Evolutionary conservation across 2,113 vertebrate species (phyloP).

Genomic region (Nothobranchius kuhntae): DNA sequence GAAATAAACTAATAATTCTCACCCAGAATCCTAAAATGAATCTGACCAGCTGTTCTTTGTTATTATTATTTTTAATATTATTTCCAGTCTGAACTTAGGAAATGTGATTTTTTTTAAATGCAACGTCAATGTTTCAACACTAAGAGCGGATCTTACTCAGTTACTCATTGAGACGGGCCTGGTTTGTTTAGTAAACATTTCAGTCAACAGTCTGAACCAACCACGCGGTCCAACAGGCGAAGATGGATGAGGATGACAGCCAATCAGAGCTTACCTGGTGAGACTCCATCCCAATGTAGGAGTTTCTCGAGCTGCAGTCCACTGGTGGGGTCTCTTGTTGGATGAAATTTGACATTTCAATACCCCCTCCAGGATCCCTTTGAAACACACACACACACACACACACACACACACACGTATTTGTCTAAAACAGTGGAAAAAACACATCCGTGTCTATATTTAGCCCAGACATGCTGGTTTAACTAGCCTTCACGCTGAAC

Average conservation of each 20-base stretch:
- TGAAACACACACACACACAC: slow-evolving; percentile 11
- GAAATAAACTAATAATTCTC: too few species aligned
- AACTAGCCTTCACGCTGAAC: slow-evolving; percentile 48
- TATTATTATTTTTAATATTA: too few species aligned
- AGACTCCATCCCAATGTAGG: slow-evolving; percentile 91
- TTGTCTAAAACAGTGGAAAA: too few species aligned
- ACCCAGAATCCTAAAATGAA: too few species aligned
- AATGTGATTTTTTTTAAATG: too few species aligned
- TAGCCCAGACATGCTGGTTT: slow-evolving; percentile 58
- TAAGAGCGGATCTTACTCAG: too few species aligned
- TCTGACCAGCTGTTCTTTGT: too few species aligned
- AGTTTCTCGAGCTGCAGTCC: slow-evolving; percentile 98
- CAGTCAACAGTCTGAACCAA: neutral
- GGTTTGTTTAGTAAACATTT: neutral
- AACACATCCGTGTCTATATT: slow-evolving; percentile 40
- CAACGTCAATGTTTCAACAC: too few species aligned
- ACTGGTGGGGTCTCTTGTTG: slow-evolving; percentile 96
- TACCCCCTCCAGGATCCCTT: slow-evolving; percentile 97
- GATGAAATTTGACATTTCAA: slow-evolving; percentile 97
- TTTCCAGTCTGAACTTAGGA: too few species aligned
- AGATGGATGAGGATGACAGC: too few species aligned
- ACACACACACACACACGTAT: neutral
- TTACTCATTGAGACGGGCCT: too few species aligned
- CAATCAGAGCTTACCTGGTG: slow-evolving; percentile 79
- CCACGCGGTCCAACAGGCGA: too few species aligned